These are phyloP conservation scores for Centropyge bicolor DNA, from an alignment of 2,797 vertebrate species.

Conservation along the genomic window DNA sequence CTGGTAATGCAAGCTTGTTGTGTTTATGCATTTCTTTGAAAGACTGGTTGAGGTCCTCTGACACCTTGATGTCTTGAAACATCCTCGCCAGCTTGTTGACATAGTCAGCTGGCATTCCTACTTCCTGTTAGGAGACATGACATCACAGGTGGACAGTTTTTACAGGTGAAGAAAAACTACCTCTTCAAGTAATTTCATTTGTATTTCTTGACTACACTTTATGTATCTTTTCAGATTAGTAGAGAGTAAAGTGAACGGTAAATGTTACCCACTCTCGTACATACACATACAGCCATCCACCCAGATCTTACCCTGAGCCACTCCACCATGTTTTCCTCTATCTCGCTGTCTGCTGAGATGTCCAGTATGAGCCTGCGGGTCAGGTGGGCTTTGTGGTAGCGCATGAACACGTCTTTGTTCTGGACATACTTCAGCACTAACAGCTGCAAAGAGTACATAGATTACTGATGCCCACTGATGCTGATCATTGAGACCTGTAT, in stretches of 20 bases:
- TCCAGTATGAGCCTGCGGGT: conserved; percentile 97
- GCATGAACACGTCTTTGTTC: conserved; percentile 99
- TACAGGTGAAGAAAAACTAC: too few species aligned
- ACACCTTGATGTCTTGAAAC: conserved; percentile 99
- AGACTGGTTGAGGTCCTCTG: conserved; percentile 97
- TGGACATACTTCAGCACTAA: conserved; percentile 98
- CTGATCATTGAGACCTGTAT: too few species aligned
- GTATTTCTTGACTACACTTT: too few species aligned
- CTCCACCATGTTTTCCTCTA: conserved; percentile 99
- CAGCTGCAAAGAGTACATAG: conserved; percentile 81
- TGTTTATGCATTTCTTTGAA: conserved; percentile 99
- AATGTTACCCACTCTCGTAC: neutral
- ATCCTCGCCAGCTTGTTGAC: conserved; percentile 98
- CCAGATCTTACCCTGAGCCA: conserved; percentile 93
- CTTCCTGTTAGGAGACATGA: too few species aligned
- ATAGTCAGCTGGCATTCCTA: conserved; percentile 98
- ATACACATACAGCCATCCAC: neutral
- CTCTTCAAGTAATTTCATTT: too few species aligned
- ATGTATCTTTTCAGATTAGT: neutral
- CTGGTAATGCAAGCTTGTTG: conserved; percentile 96
- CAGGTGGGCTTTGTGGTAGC: conserved; percentile 98
- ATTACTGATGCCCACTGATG: neutral
- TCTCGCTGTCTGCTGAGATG: conserved; percentile 99
- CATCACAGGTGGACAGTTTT: too few species aligned
- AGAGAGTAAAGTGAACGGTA: neutral